Percentiles rank a stretch among this genome's conserved stretches.
These are phyloP conservation scores for Dione juno DNA, from an alignment of 2,888 invertebrate species.

Conservation along the genomic window DNA sequence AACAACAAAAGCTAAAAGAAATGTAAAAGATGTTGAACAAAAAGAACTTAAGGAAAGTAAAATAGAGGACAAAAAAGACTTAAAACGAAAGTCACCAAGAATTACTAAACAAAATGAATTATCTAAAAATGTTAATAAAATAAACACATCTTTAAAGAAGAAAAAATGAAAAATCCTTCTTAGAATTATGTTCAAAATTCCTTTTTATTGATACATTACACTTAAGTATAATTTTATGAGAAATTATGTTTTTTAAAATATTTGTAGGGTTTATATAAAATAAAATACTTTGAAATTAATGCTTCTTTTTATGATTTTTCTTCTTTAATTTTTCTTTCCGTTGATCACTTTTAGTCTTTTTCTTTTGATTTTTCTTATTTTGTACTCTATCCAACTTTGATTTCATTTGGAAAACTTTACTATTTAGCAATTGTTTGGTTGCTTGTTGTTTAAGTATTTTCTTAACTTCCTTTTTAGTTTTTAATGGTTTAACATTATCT, in stretches of 20 bases:
- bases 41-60: background rate
- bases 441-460: constrained; percentile 88
- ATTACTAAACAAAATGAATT: constrained; percentile 27
- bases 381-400: constrained; percentile 87
- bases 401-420: constrained; percentile 90
- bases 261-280: background rate
- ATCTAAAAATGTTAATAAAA: constrained; percentile 11
- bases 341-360: constrained; percentile 60
- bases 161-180: constrained; percentile 15
- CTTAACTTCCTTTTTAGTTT: constrained; percentile 87
- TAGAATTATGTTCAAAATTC: background rate
- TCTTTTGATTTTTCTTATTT: constrained; percentile 85
- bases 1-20: constrained; percentile 12
- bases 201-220: background rate
- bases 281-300: constrained; percentile 50
- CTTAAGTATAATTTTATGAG: background rate
- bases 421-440: constrained; percentile 88
- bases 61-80: constrained; percentile 46
- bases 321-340: constrained; percentile 74
- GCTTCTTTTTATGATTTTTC: constrained; percentile 68
- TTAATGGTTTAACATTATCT: constrained; percentile 61
- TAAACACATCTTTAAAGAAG: constrained; percentile 34
- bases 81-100: constrained; percentile 50
- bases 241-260: background rate
- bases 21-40: background rate